phyloP scores from a whole-genome alignment of 2,797 vertebrate species.

The Sparidentex hasta region DNA sequence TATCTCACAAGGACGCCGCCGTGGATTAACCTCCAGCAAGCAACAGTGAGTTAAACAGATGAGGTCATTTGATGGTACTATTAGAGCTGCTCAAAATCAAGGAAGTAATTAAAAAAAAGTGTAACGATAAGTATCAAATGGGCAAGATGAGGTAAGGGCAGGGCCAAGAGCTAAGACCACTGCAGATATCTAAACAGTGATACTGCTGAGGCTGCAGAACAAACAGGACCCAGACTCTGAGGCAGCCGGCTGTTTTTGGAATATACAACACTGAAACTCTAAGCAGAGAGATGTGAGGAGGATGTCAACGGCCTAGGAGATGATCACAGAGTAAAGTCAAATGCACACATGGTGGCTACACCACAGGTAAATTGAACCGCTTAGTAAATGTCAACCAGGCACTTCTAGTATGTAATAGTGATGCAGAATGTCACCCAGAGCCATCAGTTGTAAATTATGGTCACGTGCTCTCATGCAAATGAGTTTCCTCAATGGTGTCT shows the following conservation, averaged over 20 bases:
- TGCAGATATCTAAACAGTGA: slow-evolving; percentile 57
- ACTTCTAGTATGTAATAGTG: slow-evolving; percentile 1
- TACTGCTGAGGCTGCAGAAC: slow-evolving; percentile 68
- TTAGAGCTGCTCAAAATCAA: slow-evolving; percentile 9
- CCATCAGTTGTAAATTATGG: background rate
- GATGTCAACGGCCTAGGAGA: background rate
- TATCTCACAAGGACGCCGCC: slow-evolving; percentile 13
- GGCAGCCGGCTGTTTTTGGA: slow-evolving; percentile 28
- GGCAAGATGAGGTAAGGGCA: slow-evolving; percentile 21
- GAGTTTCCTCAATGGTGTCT: background rate
- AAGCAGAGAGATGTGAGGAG: slow-evolving; percentile 25
- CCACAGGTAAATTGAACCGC: background rate
- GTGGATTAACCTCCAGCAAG: slow-evolving; percentile 5
- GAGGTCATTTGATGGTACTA: slow-evolving; percentile 1
- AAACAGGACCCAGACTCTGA: slow-evolving; percentile 40
- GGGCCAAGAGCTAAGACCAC: slow-evolving; percentile 33
- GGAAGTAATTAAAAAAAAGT: slow-evolving; percentile 8
- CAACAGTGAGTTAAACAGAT: background rate
- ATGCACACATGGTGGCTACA: slow-evolving; percentile 1
- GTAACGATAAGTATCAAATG: slow-evolving; percentile 20
- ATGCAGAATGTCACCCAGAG: slow-evolving; percentile 1
- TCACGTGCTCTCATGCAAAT: slow-evolving; percentile 1
- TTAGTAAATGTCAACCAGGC: slow-evolving; percentile 12
- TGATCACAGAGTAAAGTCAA: slow-evolving; percentile 15
- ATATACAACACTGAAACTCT: slow-evolving; percentile 35